phyloP scores from a whole-genome alignment of 1,140 invertebrate species.

The Hormaphis cornu region DNA sequence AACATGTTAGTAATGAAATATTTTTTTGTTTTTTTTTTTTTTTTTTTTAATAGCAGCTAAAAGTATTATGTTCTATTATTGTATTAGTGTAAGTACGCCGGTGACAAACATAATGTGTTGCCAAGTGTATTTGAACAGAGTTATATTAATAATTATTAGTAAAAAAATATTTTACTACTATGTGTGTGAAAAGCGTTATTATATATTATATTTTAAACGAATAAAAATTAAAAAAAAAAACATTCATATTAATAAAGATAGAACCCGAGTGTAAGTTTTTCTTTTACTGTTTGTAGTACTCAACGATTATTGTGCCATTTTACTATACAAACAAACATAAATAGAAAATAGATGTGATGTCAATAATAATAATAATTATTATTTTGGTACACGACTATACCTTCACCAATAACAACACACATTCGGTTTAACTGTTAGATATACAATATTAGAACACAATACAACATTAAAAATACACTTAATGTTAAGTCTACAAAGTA shows the following conservation, averaged over 20 bases:
- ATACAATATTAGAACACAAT: conserved; percentile 33
- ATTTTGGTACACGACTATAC: conserved; percentile 7
- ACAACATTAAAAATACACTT: conserved; percentile 27
- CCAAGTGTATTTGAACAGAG: conserved; percentile 3
- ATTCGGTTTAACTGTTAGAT: conserved; percentile 20
- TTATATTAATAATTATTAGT: too few species aligned
- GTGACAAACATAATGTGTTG: conserved; percentile 27
- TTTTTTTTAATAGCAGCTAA: conserved; percentile 27
- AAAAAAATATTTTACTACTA: conserved; percentile 23
- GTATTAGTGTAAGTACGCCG: conserved; percentile 28
- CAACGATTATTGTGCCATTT: conserved; percentile 12
- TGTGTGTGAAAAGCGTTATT: conserved; percentile 21
- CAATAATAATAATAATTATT: neutral
- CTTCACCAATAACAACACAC: conserved; percentile 28
- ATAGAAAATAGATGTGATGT: neutral
- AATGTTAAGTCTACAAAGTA: conserved; percentile 26
- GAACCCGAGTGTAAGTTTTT: conserved; percentile 10
- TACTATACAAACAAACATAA: too few species aligned
- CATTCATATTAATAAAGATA: neutral
- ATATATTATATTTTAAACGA: neutral
- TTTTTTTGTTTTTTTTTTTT: too few species aligned
- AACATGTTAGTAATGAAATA: conserved; percentile 33
- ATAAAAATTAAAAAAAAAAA: conserved; percentile 19
- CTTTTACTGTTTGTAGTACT: neutral
- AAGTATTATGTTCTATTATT: conserved; percentile 32